Percentiles rank a stretch among this genome's conserved stretches.
phyloP scores from a whole-genome alignment of 2,797 vertebrate species.

The Sebastes melanostomus region DNA sequence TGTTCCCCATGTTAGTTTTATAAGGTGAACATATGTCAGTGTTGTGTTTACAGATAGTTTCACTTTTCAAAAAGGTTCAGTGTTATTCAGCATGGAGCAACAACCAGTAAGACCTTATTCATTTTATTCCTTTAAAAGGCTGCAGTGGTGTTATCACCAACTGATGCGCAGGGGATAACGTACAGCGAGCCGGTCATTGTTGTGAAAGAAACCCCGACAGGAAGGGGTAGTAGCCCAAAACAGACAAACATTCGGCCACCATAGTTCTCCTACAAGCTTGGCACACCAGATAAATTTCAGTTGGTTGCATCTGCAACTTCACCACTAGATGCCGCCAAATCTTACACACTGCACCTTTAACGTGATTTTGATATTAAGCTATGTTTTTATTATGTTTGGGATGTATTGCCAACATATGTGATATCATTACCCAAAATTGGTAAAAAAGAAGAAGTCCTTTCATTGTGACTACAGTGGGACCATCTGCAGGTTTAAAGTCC shows the following conservation, averaged over 20 bases:
- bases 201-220: no score
- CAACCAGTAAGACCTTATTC: neutral
- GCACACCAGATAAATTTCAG: no score
- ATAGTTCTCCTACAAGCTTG: no score
- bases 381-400: neutral
- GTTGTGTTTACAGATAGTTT: neutral
- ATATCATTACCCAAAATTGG: neutral
- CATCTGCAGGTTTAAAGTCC: neutral
- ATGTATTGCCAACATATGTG: neutral
- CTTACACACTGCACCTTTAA: no score
- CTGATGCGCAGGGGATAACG: neutral
- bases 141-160: neutral
- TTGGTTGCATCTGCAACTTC: no score
- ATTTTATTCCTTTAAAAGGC: neutral
- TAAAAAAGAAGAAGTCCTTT: neutral
- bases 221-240: no score
- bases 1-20: neutral
- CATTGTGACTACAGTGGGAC: neutral
- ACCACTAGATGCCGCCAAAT: no score
- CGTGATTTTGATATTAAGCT: no score
- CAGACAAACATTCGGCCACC: no score
- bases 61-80: neutral
- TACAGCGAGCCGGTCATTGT: no score
- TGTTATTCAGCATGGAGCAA: neutral
- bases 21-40: neutral